Evolutionary conservation across 2,797 vertebrate species (phyloP), one percentile per base, ranked within the genome.

Genomic region (Gephyroberyx darwinii): DNA sequence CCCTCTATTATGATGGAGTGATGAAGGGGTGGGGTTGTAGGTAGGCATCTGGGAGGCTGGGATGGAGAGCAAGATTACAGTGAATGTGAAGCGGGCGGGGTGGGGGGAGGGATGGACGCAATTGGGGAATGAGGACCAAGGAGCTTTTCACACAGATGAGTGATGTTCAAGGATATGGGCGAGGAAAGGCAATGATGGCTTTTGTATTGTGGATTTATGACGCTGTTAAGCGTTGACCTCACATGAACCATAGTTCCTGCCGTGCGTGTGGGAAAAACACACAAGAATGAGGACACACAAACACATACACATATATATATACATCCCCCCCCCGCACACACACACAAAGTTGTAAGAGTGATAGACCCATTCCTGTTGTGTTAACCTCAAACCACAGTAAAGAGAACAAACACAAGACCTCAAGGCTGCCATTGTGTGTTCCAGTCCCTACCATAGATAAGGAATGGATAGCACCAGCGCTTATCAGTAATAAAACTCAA

Each of bases 141-240:
- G 61, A 22, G 69, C 55, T 76, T 77, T 56, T 66, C 30, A 41
- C 61, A 72, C 55, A 19, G 48, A 70, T 86, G 82, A 89, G 67
- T 73, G 79, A 87, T 83, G 65, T 54, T 81, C 47, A 53, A 61
- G 71, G 65, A 86, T 83, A 83, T 85, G 51, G 58, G 65, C 43
- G 53, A 59, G 63, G 69, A 87, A 85, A 85, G 65, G 57, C 72
- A 88, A 43, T 77, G 76, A 83, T 85, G 73, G 64, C 60, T 90
- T 91, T 86, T 83, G 72, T 79, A 65, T 72, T 58, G 54, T 50
- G 68, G 54, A 74, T 90, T 88, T 81, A 86, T 69, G 85, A 82
- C 73, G 80, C 73, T 65, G 83, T 72, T 64, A 81, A 87, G 71
- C 43, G 72, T 75, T 88, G 77, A 84, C 78, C 85, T 80, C 62